Evolutionary conservation across 2,888 invertebrate genomes (phyloP).

Genomic region (Carcina quercana): DNA sequence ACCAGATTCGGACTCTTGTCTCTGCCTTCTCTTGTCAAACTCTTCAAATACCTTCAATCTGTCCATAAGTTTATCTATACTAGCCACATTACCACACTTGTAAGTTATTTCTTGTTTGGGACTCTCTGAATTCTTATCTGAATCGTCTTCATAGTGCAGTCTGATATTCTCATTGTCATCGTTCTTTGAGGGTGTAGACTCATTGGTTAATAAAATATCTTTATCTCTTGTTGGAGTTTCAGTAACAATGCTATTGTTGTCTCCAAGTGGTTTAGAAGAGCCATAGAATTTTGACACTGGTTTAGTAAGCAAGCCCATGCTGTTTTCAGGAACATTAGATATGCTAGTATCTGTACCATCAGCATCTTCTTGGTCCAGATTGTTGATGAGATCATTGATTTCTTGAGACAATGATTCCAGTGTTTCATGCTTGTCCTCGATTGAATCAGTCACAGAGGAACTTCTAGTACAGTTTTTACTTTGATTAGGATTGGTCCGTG

Average conservation of each 20-base stretch:
- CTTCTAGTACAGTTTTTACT: constrained; percentile 27
- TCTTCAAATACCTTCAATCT: constrained; percentile 68
- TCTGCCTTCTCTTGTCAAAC: constrained; percentile 62
- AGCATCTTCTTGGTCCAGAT: constrained; percentile 55
- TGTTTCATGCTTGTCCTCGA: constrained; percentile 56
- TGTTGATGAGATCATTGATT: constrained; percentile 62
- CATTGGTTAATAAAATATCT: constrained; percentile 37
- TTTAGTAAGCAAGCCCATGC: constrained; percentile 46
- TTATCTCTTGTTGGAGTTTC: constrained; percentile 59
- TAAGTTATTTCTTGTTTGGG: constrained; percentile 48
- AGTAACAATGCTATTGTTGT: constrained; percentile 43
- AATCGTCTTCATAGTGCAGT: constrained; percentile 61
- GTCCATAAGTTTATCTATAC: constrained; percentile 68
- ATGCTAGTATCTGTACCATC: constrained; percentile 27
- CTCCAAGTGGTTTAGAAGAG: constrained; percentile 47
- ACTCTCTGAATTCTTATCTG: constrained; percentile 47
- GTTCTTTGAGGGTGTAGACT: constrained; percentile 53
- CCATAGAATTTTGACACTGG: constrained; percentile 54
- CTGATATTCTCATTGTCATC: constrained; percentile 64
- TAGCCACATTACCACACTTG: constrained; percentile 53
- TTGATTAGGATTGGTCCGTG: constrained; percentile 23
- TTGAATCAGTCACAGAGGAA: constrained; percentile 32
- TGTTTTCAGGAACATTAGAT: constrained; percentile 2
- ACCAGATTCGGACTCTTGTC: constrained; percentile 52
- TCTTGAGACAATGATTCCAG: constrained; percentile 62